Evolutionary conservation across 1,140 invertebrate species (phyloP).

Genomic region (Rhagoletis zephyria): DNA sequence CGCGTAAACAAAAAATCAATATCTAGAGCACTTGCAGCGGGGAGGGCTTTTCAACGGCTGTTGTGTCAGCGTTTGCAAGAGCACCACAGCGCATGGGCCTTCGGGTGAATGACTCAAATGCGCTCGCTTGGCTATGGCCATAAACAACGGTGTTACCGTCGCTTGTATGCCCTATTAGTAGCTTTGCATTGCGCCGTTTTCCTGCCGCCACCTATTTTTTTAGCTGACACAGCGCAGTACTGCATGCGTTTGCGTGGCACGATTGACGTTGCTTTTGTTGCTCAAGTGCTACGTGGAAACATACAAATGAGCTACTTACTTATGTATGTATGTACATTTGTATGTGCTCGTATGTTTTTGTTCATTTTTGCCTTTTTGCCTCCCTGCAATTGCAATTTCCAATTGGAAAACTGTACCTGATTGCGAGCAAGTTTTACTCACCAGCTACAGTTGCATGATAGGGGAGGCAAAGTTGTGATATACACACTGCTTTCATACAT

Average conservation of each 20-base stretch:
- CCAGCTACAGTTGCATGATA: background rate
- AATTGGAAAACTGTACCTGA: conserved; percentile 47
- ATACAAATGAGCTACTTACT: background rate
- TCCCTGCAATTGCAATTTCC: conserved; percentile 3
- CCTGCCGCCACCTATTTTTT: conserved; percentile 14
- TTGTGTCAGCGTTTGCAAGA: conserved; percentile 7
- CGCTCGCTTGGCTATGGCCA: background rate
- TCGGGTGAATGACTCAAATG: conserved; percentile 45
- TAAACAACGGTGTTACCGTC: background rate
- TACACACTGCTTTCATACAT: background rate
- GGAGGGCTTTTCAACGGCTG: background rate
- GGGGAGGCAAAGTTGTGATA: background rate
- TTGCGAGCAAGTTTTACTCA: background rate
- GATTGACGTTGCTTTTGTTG: background rate
- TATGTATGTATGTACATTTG: background rate
- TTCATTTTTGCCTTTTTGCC: no score
- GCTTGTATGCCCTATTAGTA: background rate
- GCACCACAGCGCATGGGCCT: conserved; percentile 1
- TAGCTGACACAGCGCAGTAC: conserved; percentile 44
- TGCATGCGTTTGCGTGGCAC: conserved; percentile 25
- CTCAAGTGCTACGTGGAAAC: background rate
- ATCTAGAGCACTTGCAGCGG: conserved; percentile 39
- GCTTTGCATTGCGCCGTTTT: conserved; percentile 10
- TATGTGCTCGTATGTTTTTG: background rate
- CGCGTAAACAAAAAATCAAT: conserved; percentile 37